These are phyloP conservation scores for Channa striata DNA, from an alignment of 2,797 vertebrate species.

Conservation along the genomic window DNA sequence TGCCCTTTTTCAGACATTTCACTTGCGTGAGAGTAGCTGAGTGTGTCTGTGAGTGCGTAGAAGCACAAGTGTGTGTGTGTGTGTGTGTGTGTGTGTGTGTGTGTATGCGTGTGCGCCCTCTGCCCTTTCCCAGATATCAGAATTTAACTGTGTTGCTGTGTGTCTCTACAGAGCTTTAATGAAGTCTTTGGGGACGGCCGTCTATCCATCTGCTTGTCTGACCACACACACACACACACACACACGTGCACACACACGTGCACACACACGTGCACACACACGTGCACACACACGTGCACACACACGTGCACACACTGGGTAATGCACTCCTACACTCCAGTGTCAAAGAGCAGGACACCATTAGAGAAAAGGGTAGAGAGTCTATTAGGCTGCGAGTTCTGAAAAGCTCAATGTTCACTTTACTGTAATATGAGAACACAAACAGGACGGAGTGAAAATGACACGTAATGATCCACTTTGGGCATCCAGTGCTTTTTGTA, in stretches of 20 bases:
- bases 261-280: constrained; percentile 29
- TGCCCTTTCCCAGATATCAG: constrained; percentile 47
- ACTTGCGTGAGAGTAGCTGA: neutral
- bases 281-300: constrained; percentile 12
- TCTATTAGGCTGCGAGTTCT: constrained; percentile 32
- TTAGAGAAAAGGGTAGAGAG: constrained; percentile 36
- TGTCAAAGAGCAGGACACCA: constrained; percentile 40
- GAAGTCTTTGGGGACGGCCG: constrained; percentile 56
- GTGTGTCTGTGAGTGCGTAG: neutral
- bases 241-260: constrained; percentile 15
- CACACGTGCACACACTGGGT: constrained; percentile 19
- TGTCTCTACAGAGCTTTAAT: constrained; percentile 53
- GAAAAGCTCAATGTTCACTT: constrained; percentile 34
- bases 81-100: constrained; percentile 1
- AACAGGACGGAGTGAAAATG: neutral
- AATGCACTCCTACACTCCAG: constrained; percentile 12
- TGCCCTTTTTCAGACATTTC: constrained; percentile 35
- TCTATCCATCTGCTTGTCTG: constrained; percentile 39
- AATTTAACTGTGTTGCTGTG: constrained; percentile 2
- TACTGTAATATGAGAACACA: constrained; percentile 22
- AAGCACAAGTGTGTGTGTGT: neutral
- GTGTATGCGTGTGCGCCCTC: neutral
- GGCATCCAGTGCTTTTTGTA: too few species aligned
- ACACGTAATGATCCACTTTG: too few species aligned
- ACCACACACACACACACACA: constrained; percentile 12